phyloP scores from a whole-genome alignment of 2,888 invertebrate genomes.

The Neocrepidodera transversa region DNA sequence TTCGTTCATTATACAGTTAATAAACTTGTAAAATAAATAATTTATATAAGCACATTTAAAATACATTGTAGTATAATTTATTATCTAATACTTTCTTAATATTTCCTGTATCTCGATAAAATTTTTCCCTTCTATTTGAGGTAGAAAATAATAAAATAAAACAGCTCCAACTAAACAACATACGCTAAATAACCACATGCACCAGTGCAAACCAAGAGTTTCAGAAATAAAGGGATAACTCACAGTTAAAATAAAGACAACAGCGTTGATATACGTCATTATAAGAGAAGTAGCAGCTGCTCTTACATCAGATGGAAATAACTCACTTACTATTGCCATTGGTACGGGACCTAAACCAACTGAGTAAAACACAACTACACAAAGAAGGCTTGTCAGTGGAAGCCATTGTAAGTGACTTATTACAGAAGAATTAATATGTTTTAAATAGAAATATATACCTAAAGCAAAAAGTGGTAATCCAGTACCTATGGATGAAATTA shows the following conservation, averaged over 20 bases:
- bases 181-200: constrained; percentile 5
- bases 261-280: not conserved
- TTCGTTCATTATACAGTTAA: too few species aligned
- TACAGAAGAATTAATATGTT: not conserved
- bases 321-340: not conserved
- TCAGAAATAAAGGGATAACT: constrained; percentile 13
- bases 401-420: not conserved
- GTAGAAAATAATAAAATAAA: not conserved
- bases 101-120: constrained; percentile 7
- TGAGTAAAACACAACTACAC: not conserved
- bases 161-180: constrained; percentile 1
- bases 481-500: not conserved
- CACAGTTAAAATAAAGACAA: not conserved
- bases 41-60: too few species aligned
- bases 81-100: constrained; percentile 3
- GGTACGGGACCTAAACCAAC: constrained; percentile 2
- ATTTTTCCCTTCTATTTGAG: constrained; percentile 12
- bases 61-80: constrained; percentile 4
- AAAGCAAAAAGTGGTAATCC: not conserved
- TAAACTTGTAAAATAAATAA: too few species aligned
- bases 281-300: not conserved
- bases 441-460: not conserved
- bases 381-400: not conserved
- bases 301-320: constrained; percentile 2
- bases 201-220: constrained; percentile 3